A percentile compares a stretch with the other conserved stretches of the same genome.
These are phyloP conservation scores for Polypedilum pembai DNA, from an alignment of 1,140 invertebrate species.

Conservation along the genomic window DNA sequence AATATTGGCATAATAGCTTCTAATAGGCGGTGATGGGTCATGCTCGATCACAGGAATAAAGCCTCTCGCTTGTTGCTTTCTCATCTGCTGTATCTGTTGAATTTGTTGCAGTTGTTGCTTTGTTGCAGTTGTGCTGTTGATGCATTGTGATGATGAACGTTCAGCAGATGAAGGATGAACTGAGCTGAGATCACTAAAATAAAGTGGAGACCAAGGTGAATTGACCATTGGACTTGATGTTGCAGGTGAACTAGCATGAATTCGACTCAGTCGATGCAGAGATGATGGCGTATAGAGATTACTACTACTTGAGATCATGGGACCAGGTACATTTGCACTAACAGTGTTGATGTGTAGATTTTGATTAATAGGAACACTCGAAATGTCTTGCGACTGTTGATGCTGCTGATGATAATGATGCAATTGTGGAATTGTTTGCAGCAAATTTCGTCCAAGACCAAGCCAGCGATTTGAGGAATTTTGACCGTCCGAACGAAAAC, in stretches of 20 bases:
- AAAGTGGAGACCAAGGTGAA: conserved; percentile 56
- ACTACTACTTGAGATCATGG: conserved; percentile 47
- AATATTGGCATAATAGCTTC: conserved; percentile 40
- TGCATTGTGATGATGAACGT: conserved; percentile 55
- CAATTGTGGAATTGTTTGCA: conserved; percentile 33
- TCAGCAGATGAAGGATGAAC: conserved; percentile 75
- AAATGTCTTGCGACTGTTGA: not conserved
- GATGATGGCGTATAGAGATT: conserved; percentile 41
- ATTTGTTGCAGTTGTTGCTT: conserved; percentile 48
- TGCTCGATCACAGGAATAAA: conserved; percentile 55
- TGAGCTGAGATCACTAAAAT: conserved; percentile 77
- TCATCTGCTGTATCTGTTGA: conserved; percentile 48
- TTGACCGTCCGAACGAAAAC: conserved; percentile 47
- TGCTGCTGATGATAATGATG: conserved; percentile 36
- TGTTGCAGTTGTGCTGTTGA: conserved; percentile 58
- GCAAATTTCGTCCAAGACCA: conserved; percentile 37
- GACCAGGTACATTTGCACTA: conserved; percentile 38
- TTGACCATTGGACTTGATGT: conserved; percentile 48
- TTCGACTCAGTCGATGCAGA: conserved; percentile 46
- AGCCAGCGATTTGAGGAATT: conserved; percentile 35
- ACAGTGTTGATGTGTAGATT: conserved; percentile 38
- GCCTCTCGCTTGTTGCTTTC: conserved; percentile 35
- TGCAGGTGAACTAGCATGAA: conserved; percentile 59
- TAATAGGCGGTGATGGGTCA: conserved; percentile 45
- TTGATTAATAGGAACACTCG: conserved; percentile 37